Evolutionary conservation across 2,888 invertebrate species (phyloP).

Genomic region (Octonoba sinensis): DNA sequence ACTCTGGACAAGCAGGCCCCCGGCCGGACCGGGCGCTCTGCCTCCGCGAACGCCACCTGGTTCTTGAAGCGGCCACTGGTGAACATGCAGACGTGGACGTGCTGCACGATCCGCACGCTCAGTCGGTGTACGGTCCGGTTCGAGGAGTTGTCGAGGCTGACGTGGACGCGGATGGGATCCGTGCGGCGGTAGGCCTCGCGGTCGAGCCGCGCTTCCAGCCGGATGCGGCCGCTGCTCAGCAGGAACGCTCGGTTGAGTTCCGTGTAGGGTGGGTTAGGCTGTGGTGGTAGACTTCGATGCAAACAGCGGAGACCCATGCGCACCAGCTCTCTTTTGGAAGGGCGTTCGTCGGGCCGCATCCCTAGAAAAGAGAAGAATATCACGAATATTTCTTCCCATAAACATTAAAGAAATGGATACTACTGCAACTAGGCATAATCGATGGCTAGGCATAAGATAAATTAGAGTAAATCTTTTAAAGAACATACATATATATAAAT

Average conservation of each 20-base stretch:
- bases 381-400: too few relatives aligned
- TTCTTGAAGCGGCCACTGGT: slow-evolving; percentile 95
- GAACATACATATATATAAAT: too few relatives aligned
- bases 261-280: slow-evolving; percentile 49
- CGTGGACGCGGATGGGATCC: slow-evolving; percentile 82
- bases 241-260: slow-evolving; percentile 82
- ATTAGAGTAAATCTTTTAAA: too few relatives aligned
- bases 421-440: too few relatives aligned
- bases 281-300: slow-evolving; percentile 57
- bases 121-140: slow-evolving; percentile 86
- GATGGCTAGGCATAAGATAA: too few relatives aligned
- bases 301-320: slow-evolving; percentile 86
- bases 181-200: slow-evolving; percentile 85
- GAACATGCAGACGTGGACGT: slow-evolving; percentile 94
- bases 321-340: slow-evolving; percentile 83
- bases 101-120: slow-evolving; percentile 87
- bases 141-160: slow-evolving; percentile 84
- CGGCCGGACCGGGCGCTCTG: slow-evolving; percentile 61
- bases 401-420: too few relatives aligned
- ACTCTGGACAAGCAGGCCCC: slow-evolving; percentile 59
- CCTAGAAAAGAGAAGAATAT: slow-evolving; percentile 73
- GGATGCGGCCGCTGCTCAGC: slow-evolving; percentile 85
- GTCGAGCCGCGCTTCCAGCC: slow-evolving; percentile 84
- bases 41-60: slow-evolving; percentile 77
- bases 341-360: slow-evolving; percentile 85